These are phyloP conservation scores for Laothoe populi DNA, from an alignment of 2,888 invertebrate genomes.

Conservation along the genomic window DNA sequence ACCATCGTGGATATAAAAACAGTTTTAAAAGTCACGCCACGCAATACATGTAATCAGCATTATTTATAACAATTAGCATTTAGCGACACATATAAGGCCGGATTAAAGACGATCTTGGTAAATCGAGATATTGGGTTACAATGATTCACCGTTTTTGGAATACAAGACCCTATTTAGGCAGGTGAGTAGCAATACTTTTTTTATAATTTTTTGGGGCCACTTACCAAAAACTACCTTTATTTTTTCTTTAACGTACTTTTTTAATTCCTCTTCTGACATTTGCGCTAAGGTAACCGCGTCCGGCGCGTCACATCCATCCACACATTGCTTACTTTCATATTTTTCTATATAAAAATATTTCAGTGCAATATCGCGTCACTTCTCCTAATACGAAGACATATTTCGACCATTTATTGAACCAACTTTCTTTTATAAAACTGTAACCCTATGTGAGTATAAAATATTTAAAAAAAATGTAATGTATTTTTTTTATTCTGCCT, in stretches of 20 bases:
- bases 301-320: neutral
- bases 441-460: too few species aligned
- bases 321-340: neutral
- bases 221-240: neutral
- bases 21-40: neutral
- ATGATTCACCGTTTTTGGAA: neutral
- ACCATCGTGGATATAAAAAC: too few species aligned
- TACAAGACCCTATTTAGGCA: too few species aligned
- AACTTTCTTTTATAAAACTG: too few species aligned
- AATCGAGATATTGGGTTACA: neutral
- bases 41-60: conserved; percentile 34
- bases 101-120: neutral
- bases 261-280: neutral
- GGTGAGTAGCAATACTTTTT: too few species aligned
- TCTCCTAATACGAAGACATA: neutral
- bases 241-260: neutral
- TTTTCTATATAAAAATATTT: conserved; percentile 27
- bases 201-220: too few species aligned
- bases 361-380: conserved; percentile 1
- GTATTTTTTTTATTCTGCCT: too few species aligned
- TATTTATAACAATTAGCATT: conserved; percentile 33
- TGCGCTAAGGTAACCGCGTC: neutral
- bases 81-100: neutral
- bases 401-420: too few species aligned
- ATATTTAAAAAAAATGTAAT: too few species aligned